Conservation (phyloP, 2,113 vertebrate species). For the Neolamprologus fasciatus region DNA sequence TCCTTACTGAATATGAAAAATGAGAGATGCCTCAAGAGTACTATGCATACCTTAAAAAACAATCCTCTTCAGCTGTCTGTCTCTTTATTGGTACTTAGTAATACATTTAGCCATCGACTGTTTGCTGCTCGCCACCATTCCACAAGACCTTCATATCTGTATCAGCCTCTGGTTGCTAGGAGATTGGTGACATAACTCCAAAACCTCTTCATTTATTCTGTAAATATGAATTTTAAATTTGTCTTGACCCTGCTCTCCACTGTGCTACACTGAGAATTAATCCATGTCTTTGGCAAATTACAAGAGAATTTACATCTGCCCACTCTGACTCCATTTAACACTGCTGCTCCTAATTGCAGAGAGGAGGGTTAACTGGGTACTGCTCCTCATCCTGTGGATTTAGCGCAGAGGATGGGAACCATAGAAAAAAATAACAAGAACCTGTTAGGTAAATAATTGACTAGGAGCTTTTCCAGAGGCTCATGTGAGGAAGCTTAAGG, state of each 20-base stretch:
- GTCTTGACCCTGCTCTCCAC: background rate
- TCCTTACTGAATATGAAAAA: background rate
- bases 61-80: background rate
- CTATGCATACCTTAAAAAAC: background rate
- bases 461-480: slow-evolving; percentile 4
- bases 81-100: background rate
- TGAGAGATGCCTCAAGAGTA: background rate
- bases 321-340: background rate
- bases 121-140: background rate
- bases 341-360: background rate
- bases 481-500: slow-evolving; percentile 21
- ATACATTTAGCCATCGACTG: background rate
- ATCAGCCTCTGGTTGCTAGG: slow-evolving; percentile 6
- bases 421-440: background rate
- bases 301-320: slow-evolving; percentile 1
- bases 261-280: background rate
- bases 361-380: slow-evolving; percentile 13
- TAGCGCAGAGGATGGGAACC: background rate
- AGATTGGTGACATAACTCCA: background rate
- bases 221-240: background rate
- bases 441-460: slow-evolving; percentile 27
- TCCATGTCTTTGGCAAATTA: slow-evolving; percentile 17
- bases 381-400: background rate
- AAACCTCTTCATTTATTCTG: background rate
- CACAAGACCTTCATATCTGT: background rate